phyloP scores from a whole-genome alignment of 2,797 vertebrate genomes.

The Crocodylus rhombifer region DNA sequence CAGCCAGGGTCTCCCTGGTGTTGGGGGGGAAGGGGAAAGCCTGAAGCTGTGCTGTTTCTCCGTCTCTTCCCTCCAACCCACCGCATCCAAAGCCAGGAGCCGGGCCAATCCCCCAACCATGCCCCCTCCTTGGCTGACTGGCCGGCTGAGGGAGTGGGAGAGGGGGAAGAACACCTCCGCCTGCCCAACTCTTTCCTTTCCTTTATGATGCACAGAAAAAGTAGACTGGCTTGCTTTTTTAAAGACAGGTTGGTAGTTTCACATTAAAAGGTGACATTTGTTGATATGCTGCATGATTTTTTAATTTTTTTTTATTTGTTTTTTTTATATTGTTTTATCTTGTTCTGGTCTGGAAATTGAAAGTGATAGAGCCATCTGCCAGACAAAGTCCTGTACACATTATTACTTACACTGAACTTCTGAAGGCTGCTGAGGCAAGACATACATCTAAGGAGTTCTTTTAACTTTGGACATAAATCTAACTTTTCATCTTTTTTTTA shows the following conservation, averaged over 20 bases:
- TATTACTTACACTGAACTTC: background rate
- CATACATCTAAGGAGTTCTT: background rate
- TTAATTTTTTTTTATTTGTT: background rate
- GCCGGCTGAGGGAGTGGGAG: too few relatives aligned
- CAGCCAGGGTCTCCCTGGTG: too few relatives aligned
- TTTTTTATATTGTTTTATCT: background rate
- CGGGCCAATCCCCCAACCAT: too few relatives aligned
- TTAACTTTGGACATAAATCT: background rate
- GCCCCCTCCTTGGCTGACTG: too few relatives aligned
- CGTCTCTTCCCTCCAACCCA: too few relatives aligned
- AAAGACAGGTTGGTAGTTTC: background rate
- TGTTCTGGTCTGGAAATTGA: background rate
- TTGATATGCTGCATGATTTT: background rate
- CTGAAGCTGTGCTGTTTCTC: too few relatives aligned
- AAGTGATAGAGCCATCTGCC: background rate
- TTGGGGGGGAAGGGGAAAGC: too few relatives aligned
- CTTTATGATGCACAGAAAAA: background rate
- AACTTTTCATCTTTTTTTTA: conserved; percentile 1
- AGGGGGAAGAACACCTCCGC: too few relatives aligned
- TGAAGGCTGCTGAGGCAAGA: background rate
- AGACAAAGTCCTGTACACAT: background rate
- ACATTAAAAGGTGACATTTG: background rate
- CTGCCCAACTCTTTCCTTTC: background rate
- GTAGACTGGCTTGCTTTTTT: background rate
- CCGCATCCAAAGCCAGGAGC: too few relatives aligned